A percentile compares a stretch with the other conserved stretches of the same genome.
Conservation (phyloP, 2,797 vertebrate genomes). For the Peromyscus melanophrys region DNA sequence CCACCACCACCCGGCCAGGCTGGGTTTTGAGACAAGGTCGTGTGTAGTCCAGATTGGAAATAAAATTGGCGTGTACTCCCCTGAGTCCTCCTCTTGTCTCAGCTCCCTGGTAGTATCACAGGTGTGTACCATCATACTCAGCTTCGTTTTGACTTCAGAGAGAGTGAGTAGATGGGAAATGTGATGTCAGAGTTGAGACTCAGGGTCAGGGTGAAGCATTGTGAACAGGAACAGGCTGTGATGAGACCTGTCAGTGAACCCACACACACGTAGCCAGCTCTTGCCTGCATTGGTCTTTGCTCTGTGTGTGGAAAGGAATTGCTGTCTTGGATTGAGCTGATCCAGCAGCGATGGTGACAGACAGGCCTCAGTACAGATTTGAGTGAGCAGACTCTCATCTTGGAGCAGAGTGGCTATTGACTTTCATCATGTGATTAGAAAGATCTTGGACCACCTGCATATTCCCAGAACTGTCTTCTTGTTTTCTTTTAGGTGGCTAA, state of each 20-base stretch:
- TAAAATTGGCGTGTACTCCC: no score
- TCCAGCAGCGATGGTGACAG: background rate
- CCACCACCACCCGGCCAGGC: background rate
- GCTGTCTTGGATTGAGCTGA: background rate
- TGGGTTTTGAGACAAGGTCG: background rate
- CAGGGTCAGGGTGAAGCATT: background rate
- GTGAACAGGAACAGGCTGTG: background rate
- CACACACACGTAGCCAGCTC: background rate
- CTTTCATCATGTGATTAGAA: background rate
- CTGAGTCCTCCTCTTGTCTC: background rate
- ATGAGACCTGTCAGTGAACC: background rate
- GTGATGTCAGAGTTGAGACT: background rate
- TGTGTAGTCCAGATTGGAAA: background rate
- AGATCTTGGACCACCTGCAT: background rate
- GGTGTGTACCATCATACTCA: no score
- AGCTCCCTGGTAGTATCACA: background rate
- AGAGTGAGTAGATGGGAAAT: background rate
- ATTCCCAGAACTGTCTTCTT: background rate
- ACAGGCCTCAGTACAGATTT: background rate
- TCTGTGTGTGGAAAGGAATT: no score
- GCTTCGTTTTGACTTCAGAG: background rate
- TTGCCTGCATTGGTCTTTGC: background rate
- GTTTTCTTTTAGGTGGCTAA: background rate
- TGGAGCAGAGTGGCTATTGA: no score
- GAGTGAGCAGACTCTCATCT: background rate